Conservation (phyloP, 2,113 vertebrate genomes). For the Hiodon alosoides region DNA sequence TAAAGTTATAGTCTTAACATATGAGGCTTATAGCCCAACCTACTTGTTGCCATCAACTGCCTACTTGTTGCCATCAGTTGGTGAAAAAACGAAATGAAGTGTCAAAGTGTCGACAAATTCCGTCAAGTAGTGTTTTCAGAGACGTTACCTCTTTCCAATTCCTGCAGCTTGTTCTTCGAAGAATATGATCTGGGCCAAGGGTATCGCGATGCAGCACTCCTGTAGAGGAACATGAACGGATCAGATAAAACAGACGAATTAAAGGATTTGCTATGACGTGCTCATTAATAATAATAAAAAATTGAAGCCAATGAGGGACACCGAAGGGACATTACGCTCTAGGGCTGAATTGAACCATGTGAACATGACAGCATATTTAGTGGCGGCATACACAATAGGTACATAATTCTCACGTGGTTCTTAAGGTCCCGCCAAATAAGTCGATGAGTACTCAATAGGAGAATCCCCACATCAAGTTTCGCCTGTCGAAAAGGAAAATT, state of each 20-base stretch:
- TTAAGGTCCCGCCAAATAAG: slow-evolving; percentile 92
- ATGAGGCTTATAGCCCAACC: no score
- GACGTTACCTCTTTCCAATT: slow-evolving; percentile 85
- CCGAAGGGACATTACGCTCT: no score
- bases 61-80: no score
- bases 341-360: no score
- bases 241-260: background rate
- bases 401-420: slow-evolving; percentile 75
- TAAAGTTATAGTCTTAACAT: background rate
- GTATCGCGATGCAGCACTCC: slow-evolving; percentile 88
- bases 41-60: no score
- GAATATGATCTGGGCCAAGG: slow-evolving; percentile 83
- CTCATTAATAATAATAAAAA: background rate
- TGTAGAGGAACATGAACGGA: slow-evolving; percentile 38
- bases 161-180: slow-evolving; percentile 93
- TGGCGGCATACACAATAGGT: background rate
- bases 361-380: background rate
- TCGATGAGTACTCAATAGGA: slow-evolving; percentile 86
- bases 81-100: no score
- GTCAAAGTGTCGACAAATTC: background rate
- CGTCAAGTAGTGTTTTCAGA: background rate
- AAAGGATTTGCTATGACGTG: no score
- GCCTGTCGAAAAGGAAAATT: slow-evolving; percentile 57
- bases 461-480: slow-evolving; percentile 78
- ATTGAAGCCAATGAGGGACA: background rate